Evolutionary conservation across 2,888 invertebrate species (phyloP).

Genomic region (Ischnus inquisitorius): DNA sequence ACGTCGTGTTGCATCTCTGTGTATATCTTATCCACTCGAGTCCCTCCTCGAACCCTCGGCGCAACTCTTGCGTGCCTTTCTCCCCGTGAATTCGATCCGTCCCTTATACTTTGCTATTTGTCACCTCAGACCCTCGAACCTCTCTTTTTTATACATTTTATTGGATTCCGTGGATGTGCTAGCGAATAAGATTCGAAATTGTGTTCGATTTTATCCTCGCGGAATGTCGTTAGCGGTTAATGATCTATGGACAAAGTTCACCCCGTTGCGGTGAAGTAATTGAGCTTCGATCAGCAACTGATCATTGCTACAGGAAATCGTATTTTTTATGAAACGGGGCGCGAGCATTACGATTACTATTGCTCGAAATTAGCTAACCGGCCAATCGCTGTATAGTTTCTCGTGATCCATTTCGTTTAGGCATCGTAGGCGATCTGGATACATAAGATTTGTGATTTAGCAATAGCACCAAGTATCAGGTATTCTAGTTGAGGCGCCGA

Average conservation of each 20-base stretch:
- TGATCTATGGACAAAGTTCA: no score
- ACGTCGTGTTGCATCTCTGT: slow-evolving; percentile 29
- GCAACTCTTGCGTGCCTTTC: background rate
- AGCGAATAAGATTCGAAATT: background rate
- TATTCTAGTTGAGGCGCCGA: background rate
- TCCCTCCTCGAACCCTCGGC: background rate
- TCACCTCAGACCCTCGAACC: background rate
- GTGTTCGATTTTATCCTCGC: background rate
- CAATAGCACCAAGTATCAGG: slow-evolving; percentile 7
- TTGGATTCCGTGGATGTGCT: background rate
- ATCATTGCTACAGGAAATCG: no score
- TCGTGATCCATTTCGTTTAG: background rate
- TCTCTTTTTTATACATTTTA: background rate
- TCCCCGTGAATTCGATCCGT: background rate
- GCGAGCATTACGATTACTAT: no score
- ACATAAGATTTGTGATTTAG: background rate
- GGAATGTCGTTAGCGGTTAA: background rate
- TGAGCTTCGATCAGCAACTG: no score
- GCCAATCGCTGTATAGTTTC: background rate
- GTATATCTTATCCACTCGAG: slow-evolving; percentile 20
- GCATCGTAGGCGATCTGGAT: background rate
- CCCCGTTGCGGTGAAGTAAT: no score
- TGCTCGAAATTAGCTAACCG: background rate
- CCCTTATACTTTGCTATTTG: background rate
- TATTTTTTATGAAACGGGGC: no score